Base-by-base conservation (phyloP, 2,113 vertebrate genomes). In the Octodon degus region DNA sequence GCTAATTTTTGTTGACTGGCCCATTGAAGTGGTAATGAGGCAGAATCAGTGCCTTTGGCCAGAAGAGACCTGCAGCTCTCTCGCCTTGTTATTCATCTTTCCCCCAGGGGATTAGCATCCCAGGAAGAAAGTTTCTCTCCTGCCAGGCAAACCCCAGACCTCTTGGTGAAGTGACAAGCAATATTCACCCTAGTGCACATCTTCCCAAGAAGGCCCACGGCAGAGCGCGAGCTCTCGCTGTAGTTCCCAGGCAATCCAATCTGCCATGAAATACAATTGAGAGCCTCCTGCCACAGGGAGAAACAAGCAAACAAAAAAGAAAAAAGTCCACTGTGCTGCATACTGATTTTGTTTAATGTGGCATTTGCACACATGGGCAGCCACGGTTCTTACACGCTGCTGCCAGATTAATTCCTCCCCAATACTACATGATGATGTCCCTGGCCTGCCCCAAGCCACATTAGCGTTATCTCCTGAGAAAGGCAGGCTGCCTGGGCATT, bases 11-110 rank as follows among this genome's bases (percentile, higher is more conserved):
- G 90, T 84, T 92, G 95, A 96, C 94, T 96, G 90, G 90, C 24
- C 85, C 72, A 92, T 19, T 96, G 96, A 95, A 95, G 93, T 97
- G 96, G 77, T 97, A 97, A 97, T 96, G 93, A 97, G 92, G 68
- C 88, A 96, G 92, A 96, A 95, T 97, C 55, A 89, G 32, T 25
- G 93, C 95, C 92, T 81, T 70, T 86, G 82, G 95, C 93, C 91
- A 89, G 90, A 89, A 92, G 34, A 94, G 65, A 87, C 94, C 83
- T 79, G 47, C 37, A 76, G 81, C 76, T 93, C 76, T 85, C 62
- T 37, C 67, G 93, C 65, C 84, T 91, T 87, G 89, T 94, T 95
- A 79, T 95, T 86, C 82, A 88, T 91, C 72, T 68, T 89, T 70
- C 84, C 91, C 93, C 40, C 37, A 3, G 50, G 89, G 88, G 95